Conservation (phyloP, 1,140 invertebrate species). For the Monochamus saltuarius region DNA sequence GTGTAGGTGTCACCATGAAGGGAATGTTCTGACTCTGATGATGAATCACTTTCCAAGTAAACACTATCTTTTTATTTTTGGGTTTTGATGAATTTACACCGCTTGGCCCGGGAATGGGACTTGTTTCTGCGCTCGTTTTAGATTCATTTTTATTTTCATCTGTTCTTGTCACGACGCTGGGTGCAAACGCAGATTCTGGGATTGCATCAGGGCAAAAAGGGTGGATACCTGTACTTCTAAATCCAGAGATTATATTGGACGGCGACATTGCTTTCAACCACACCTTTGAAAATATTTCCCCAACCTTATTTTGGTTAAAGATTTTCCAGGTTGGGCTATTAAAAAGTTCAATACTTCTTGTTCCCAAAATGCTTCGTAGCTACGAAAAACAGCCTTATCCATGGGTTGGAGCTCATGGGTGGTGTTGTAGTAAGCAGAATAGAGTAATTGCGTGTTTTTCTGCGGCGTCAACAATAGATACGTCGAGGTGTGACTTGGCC, state of each 20-base stretch:
- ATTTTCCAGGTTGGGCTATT: conserved; percentile 2
- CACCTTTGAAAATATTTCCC: not conserved
- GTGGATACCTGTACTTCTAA: no score
- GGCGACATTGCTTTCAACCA: no score
- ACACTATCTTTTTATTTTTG: not conserved
- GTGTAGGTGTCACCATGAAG: conserved; percentile 4
- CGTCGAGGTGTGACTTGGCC: conserved; percentile 44
- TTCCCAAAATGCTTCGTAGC: conserved; percentile 9
- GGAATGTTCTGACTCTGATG: not conserved
- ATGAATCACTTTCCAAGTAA: not conserved
- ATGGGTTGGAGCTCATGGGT: conserved; percentile 52
- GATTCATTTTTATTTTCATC: no score
- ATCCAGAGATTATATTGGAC: no score
- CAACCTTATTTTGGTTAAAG: conserved; percentile 16
- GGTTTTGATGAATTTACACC: not conserved
- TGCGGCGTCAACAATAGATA: conserved; percentile 39
- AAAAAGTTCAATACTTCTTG: conserved; percentile 17
- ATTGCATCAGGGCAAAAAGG: no score
- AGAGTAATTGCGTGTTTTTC: conserved; percentile 44
- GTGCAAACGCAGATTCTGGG: no score
- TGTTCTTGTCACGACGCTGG: no score
- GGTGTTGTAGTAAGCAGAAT: conserved; percentile 50
- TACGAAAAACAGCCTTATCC: conserved; percentile 1
- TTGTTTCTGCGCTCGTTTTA: no score
- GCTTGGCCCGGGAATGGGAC: no score